Base-by-base conservation (phyloP, 2,797 vertebrate species). In the Pangasius larnaudii region DNA sequence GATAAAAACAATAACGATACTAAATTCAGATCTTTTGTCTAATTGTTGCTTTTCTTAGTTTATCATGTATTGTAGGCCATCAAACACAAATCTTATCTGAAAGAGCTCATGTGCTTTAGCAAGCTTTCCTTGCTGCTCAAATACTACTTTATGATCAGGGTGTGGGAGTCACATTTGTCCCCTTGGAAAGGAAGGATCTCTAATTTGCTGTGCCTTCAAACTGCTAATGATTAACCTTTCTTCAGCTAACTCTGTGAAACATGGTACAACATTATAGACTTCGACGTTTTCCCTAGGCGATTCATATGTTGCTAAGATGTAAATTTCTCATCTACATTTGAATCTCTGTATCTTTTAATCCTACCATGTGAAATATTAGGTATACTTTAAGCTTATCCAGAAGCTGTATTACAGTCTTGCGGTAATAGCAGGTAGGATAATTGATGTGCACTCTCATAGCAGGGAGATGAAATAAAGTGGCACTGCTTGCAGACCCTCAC, bases 371-470 rank as follows among this genome's bases (percentile, higher is more conserved):
- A 83, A 59, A 33, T 71, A 53, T 42, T 13, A 22, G 11, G 36
- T 27, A 13, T 24, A 13, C 53, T 36, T 79, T 80, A 59, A 61
- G 79, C 79, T 61, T 42, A 4, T 18, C 79, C 58, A 88, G 18
- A 53, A 63, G 46, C 87, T 56, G 51, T 18, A 49, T 69, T 88
- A 22, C 7, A 18, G 77, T 18, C 39, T 53, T 86, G 14, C 7
- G 8, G 69, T 24, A 30, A 8, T 42, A 74, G 58, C 27, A 84
- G 39, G 33, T 46, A 78, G 84, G 71, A 71, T 71, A 85, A 86
- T 69, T 87, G 78, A 87, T 89, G 65, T 69, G 46, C 63, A 77
- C 69, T 58, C 71, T 75, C 49, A 6, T 77, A 77, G 58, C 33
- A 27, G 71, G 59, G 79, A 49, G 51, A 84, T 78, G 78, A 83